Evolutionary conservation across 2,113 vertebrate genomes (phyloP), one percentile per base, ranked within the genome.

Genomic region (Tychaedon coryphoeus): DNA sequence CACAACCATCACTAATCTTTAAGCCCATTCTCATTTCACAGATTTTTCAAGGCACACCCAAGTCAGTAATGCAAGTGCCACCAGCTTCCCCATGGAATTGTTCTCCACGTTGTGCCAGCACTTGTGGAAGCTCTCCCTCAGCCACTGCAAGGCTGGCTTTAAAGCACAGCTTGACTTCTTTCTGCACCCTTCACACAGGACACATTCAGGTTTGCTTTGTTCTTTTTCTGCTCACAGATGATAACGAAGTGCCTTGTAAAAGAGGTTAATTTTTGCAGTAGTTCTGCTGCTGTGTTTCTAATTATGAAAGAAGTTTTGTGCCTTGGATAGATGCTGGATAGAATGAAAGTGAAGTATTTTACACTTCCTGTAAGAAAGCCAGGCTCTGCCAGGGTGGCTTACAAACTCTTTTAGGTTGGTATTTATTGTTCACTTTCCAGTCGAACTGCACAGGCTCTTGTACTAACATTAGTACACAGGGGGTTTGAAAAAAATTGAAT

Each of bases 251-350:
- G 12, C n/a, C 19, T 34, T 29, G 12, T 26, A 54, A 87, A 56
- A 34, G 3, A 78, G 25, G 53, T 65, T 60, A 51, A 60, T 83
- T 64, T 81, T 87, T 91, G 62, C 58, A 90, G 85, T 33, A 28
- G 19, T 71, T 77, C 56, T 93, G 67, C 56, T 86, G 29, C 87
- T 75, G 43, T 53, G 60, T 94, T 94, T 94, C 65, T 85, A 91
- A 71, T 62, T 57, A 60, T 18, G 12, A 77, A 66, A 73, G 53
- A 28, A 2, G 2, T 40, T 77, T 67, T 70, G 11, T 77, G 75
- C 60, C 60, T 70, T 80, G 69, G 64, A 29, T 38, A 73, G 74
- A 66, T 24, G 47, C 45, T 86, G 78, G 45, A 42, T 23, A 40
- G 50, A 90, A 84, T 64, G 9, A 64, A 58, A 85, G 15, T 34